These are phyloP conservation scores for Caenorhabditis sp. DNA, from an alignment of 2,888 invertebrate species.

Conservation along the genomic window DNA sequence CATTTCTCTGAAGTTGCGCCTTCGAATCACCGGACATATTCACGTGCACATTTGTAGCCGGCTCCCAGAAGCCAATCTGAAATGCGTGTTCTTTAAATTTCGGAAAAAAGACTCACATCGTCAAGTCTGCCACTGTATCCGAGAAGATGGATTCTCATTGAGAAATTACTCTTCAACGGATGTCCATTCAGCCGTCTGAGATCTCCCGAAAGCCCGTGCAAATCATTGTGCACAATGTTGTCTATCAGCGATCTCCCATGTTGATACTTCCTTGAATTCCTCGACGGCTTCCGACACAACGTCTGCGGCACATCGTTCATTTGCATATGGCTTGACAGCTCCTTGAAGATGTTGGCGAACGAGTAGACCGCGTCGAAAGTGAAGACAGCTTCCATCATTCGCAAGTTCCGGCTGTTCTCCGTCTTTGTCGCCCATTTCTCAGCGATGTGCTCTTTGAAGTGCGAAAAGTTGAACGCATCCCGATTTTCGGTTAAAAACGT, in stretches of 20 bases:
- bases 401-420: constrained; percentile 60
- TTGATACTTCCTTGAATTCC: constrained; percentile 68
- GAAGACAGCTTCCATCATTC: constrained; percentile 70
- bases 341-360: constrained; percentile 65
- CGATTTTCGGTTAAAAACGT: constrained; percentile 65
- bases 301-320: constrained; percentile 63
- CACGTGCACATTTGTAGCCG: constrained; percentile 74
- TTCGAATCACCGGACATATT: constrained; percentile 76
- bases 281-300: constrained; percentile 68
- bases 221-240: constrained; percentile 58
- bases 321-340: constrained; percentile 56
- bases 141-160: constrained; percentile 76
- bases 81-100: not conserved
- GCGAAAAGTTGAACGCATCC: constrained; percentile 64
- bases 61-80: constrained; percentile 78
- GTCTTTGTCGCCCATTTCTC: constrained; percentile 65
- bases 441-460: constrained; percentile 62
- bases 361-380: constrained; percentile 71
- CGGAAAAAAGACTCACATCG: constrained; percentile 64
- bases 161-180: constrained; percentile 71
- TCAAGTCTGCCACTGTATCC: constrained; percentile 76
- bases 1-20: constrained; percentile 76
- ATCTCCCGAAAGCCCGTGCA: constrained; percentile 66
- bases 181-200: constrained; percentile 61
- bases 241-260: constrained; percentile 69